These are phyloP conservation scores for Palythoa heliodiscus DNA, from an alignment of 92 coral and sea anemone species.

Conservation along the genomic window DNA sequence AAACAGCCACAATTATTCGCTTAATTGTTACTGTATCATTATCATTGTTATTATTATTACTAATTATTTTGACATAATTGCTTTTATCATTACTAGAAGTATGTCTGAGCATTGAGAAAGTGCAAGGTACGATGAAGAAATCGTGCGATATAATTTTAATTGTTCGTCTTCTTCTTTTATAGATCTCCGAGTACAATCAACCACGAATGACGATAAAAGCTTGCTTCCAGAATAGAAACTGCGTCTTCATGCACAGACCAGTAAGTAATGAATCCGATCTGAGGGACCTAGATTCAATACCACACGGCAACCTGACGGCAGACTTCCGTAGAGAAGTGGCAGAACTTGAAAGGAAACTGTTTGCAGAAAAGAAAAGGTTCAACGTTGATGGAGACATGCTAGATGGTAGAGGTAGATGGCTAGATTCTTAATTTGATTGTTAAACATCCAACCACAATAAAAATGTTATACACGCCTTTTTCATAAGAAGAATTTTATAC, in stretches of 20 bases:
- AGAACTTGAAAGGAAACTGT: neutral
- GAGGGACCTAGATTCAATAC: neutral
- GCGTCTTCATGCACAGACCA: constrained; percentile 25
- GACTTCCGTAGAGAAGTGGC: constrained; percentile 9
- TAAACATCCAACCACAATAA: neutral
- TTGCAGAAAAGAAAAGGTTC: constrained; percentile 25
- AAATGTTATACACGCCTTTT: neutral
- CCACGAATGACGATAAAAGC: constrained; percentile 27
- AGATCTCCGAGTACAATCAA: constrained; percentile 16
- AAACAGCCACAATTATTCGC: no score
- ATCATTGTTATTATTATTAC: no score
- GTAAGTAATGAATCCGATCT: constrained; percentile 9
- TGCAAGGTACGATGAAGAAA: no score
- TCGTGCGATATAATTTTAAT: neutral
- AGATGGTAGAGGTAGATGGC: constrained; percentile 1
- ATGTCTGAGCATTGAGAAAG: no score
- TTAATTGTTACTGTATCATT: no score
- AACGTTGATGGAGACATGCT: constrained; percentile 18
- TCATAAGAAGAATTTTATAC: no score
- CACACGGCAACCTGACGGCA: neutral
- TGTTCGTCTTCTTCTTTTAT: neutral
- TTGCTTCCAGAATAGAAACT: constrained; percentile 24
- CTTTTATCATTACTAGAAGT: no score
- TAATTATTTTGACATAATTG: no score
- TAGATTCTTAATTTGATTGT: neutral